These are phyloP conservation scores for Rhagophthalmus giganteus DNA, from an alignment of 2,888 invertebrate species.

Conservation along the genomic window DNA sequence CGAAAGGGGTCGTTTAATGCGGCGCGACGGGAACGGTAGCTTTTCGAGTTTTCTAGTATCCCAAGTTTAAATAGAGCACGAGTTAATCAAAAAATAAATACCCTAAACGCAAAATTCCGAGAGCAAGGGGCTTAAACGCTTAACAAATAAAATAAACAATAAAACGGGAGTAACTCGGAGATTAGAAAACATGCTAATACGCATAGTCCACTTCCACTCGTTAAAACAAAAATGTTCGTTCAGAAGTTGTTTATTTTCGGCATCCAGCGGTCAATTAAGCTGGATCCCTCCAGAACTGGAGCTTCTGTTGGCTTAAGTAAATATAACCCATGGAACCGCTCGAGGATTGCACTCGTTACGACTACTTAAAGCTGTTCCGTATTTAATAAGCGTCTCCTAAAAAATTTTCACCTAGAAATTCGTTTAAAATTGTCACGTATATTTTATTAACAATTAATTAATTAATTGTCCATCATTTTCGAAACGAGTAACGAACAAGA, in stretches of 20 bases:
- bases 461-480: neutral
- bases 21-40: neutral
- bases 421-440: neutral
- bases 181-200: constrained; percentile 42
- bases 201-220: constrained; percentile 29
- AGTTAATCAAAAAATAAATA: constrained; percentile 26
- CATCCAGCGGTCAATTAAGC: constrained; percentile 36
- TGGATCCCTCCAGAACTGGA: constrained; percentile 29
- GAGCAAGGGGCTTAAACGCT: constrained; percentile 28
- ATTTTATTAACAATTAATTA: neutral
- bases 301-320: constrained; percentile 32
- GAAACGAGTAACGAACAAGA: no score
- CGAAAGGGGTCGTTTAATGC: neutral
- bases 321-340: constrained; percentile 25
- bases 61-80: constrained; percentile 18
- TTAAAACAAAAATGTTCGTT: constrained; percentile 32
- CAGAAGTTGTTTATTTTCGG: constrained; percentile 37
- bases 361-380: constrained; percentile 25
- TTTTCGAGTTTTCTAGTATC: constrained; percentile 9
- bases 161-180: constrained; percentile 31
- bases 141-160: constrained; percentile 39
- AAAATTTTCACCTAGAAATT: constrained; percentile 4
- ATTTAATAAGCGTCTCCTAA: constrained; percentile 6
- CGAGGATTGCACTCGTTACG: constrained; percentile 23
- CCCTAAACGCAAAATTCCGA: constrained; percentile 12